Base-by-base conservation (phyloP, 2,113 vertebrate genomes). In the Tragelaphus buxtoni region DNA sequence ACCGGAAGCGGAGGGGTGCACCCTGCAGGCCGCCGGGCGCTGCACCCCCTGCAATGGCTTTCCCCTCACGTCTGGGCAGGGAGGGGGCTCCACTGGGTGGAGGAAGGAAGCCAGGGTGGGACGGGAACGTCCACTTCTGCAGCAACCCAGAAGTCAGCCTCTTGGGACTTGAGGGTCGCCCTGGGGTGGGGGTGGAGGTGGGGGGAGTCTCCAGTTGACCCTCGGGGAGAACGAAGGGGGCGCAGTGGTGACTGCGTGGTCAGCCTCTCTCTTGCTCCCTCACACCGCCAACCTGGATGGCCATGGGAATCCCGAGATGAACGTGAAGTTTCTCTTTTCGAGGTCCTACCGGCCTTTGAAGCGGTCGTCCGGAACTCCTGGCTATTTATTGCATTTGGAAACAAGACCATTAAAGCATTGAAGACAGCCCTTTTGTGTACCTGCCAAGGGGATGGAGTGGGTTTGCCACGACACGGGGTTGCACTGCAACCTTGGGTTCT, bases 381-480 rank as follows among this genome's bases (percentile, higher is more conserved):
- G 98, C 97, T 98, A 97, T 98, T 99, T 99, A 99, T 99, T 99
- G 99, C 99, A 99, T 99, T 99, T 98, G 98, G 99, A 99, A 99
- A 99, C 99, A 95, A 99, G 99, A 99, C 98, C 98, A 98, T 99
- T 98, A 99, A 99, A 98, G 99, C 98, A 98, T 99, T 99, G 88
- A 98, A 99, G 99, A 99, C 99, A 99, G 99, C 99, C 99, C 99
- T 99, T 99, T 99, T 98, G 99, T 99, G 99, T 99, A 99, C 99
- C 99, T 99, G 99, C 99, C 98, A 99, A 99, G 98, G 98, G 99
- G 99, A 99, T 99, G 98, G 97, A 98, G 98, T 98, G 98, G 99
- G 98, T 98, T 98, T 98, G 97, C 98, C 98, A 98, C 97, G 94
- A 98, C 97, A 95, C 97, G 95, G 96, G 95, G 86, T 98, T 98